A percentile compares a stretch with the other conserved stretches of the same genome.
These are phyloP conservation scores for Odontomachus brunneus DNA, from an alignment of 1,140 invertebrate species.

Conservation along the genomic window DNA sequence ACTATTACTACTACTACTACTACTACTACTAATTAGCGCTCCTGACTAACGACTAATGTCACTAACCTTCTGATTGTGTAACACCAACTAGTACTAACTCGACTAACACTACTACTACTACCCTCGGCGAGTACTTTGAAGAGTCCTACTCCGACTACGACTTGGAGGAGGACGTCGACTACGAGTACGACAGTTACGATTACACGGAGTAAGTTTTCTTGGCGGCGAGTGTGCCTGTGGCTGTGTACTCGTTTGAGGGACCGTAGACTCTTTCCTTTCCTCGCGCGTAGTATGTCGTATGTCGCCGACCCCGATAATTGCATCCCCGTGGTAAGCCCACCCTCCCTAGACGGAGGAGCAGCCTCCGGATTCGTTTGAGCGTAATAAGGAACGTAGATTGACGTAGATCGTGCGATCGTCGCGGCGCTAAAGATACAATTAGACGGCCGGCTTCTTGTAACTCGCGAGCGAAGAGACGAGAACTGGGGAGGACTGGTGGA, in stretches of 20 bases:
- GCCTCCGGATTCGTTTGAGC: conserved; percentile 1
- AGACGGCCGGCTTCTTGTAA: conserved; percentile 5
- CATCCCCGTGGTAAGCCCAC: conserved; percentile 1
- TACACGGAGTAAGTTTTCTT: conserved; percentile 83
- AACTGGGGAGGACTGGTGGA: too few relatives aligned
- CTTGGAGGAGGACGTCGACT: conserved; percentile 83
- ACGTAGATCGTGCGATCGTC: conserved; percentile 9
- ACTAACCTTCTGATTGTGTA: conserved; percentile 78
- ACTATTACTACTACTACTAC: not conserved
- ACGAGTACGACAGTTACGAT: conserved; percentile 84
- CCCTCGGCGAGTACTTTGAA: conserved; percentile 81
- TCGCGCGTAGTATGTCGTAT: conserved; percentile 8
- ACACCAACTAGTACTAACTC: conserved; percentile 80
- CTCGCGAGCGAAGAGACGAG: too few relatives aligned
- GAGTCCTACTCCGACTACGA: conserved; percentile 84
- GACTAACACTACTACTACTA: conserved; percentile 79
- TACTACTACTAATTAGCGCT: conserved; percentile 57
- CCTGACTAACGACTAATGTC: conserved; percentile 69
- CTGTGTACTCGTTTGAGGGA: conserved; percentile 71
- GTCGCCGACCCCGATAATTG: not conserved
- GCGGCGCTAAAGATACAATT: conserved; percentile 32
- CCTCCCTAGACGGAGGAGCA: not conserved
- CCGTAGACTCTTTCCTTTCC: conserved; percentile 28
- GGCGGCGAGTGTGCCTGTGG: conserved; percentile 63
- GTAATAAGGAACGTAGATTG: conserved; percentile 22